These are phyloP conservation scores for Arge pagana DNA, from an alignment of 2,888 invertebrate species.

Conservation along the genomic window DNA sequence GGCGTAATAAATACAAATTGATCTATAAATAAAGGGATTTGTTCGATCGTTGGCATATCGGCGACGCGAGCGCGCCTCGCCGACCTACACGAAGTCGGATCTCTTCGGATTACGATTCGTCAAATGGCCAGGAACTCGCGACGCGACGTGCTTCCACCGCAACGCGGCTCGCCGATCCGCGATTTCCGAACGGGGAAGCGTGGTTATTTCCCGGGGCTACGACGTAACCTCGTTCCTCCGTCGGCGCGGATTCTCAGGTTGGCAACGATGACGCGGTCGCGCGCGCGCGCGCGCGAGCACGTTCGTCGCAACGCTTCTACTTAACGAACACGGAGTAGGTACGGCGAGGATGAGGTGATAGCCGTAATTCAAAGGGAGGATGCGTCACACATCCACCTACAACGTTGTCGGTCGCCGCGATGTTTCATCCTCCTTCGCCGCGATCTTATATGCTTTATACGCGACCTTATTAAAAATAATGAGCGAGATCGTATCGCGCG, in stretches of 20 bases:
- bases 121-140: not conserved
- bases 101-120: constrained; percentile 17
- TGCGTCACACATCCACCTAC: constrained; percentile 46
- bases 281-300: no score
- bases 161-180: not conserved
- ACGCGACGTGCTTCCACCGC: not conserved
- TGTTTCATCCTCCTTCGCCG: constrained; percentile 32
- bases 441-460: constrained; percentile 32
- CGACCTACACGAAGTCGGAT: constrained; percentile 11
- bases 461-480: constrained; percentile 49
- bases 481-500: constrained; percentile 38
- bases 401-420: constrained; percentile 34
- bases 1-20: constrained; percentile 19
- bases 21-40: constrained; percentile 17
- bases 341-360: constrained; percentile 10
- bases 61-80: constrained; percentile 11
- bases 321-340: constrained; percentile 13
- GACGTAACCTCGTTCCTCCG: no score
- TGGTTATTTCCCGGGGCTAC: constrained; percentile 24
- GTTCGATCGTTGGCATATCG: constrained; percentile 12
- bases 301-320: no score
- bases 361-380: constrained; percentile 28
- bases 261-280: no score
- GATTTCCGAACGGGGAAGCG: not conserved
- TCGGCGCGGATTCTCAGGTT: no score